Conservation (phyloP, 2,888 invertebrate species). For the Cylindroiulus punctatus region DNA sequence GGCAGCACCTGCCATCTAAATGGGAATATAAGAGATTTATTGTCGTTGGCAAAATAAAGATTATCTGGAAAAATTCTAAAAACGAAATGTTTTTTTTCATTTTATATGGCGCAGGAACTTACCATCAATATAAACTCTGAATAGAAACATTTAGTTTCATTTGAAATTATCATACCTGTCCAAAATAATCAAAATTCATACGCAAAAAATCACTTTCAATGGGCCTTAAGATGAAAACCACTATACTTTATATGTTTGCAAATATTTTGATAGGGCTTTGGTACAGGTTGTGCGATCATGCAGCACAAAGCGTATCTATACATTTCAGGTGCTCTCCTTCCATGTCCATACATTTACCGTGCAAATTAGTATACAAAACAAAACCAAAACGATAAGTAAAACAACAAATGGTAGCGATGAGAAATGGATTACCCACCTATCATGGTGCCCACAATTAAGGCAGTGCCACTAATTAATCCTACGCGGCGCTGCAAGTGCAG, state of each 20-base stretch:
- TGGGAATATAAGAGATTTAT: too few relatives aligned
- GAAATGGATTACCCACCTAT: constrained; percentile 75
- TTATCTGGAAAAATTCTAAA: too few relatives aligned
- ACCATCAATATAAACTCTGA: too few relatives aligned
- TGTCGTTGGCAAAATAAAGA: too few relatives aligned
- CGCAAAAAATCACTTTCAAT: too few relatives aligned
- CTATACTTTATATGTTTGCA: neutral
- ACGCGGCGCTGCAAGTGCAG: constrained; percentile 99
- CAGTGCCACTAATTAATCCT: constrained; percentile 98
- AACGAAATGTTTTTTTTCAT: too few relatives aligned
- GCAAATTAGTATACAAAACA: neutral
- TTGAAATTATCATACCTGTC: too few relatives aligned
- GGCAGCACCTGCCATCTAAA: too few relatives aligned
- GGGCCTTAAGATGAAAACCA: neutral
- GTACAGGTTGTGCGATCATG: neutral
- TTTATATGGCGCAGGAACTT: too few relatives aligned
- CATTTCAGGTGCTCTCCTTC: neutral
- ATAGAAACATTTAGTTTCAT: too few relatives aligned
- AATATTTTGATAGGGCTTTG: neutral
- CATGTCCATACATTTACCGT: neutral
- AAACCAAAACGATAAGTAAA: neutral
- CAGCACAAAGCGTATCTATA: neutral
- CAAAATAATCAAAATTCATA: too few relatives aligned
- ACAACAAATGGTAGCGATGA: neutral
- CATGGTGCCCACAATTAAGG: constrained; percentile 98